Evolutionary conservation across 2,797 vertebrate genomes (phyloP), one percentile per base, ranked within the genome.

Genomic region (Pangasius krempfi): DNA sequence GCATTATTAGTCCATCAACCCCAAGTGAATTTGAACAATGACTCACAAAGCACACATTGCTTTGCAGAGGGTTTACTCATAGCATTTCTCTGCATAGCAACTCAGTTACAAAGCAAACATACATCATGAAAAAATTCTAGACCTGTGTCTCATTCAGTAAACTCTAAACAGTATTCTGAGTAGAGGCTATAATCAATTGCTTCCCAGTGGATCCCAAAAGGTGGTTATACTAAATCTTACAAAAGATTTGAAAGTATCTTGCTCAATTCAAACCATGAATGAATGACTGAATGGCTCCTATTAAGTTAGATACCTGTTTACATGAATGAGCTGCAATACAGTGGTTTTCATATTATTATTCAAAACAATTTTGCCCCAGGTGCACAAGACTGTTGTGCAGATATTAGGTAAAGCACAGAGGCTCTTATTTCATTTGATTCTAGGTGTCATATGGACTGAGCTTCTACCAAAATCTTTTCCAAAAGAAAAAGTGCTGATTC

Each of bases 401-500:
- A 4, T 18, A 81, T 60, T 73, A 60, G n/a, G 8, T 79, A 70
- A 85, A 80, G 82, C 37, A 58, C n/a, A 58, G 30, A 91, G 73
- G 56, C 66, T 91, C 88, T 87, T 88, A 73, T 80, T 91, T 88
- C 86, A 88, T 90, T 64, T 90, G 27, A 90, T 91, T 66, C 89
- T 90, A 91, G 93, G 93, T 92, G 93, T 92, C 89, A 94, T 92
- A 91, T 91, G 89, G 87, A n/a, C 54, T 50, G 54, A 82, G 85
- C 80, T 76, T 66, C 84, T 16, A 78, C 64, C 78, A 80, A 66
- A 86, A 40, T 22, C 40, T 75, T 52, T 50, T 93, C 92, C 93
- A 91, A 87, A 86, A 93, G 91, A 93, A 94, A 96, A 84, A 95
- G 90, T 96, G 96, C 96, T 96, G 96, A 96, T 94, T 96, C 96